Evolutionary conservation across 2,888 invertebrate species (phyloP).

Genomic region (Scaptomyza reducta): DNA sequence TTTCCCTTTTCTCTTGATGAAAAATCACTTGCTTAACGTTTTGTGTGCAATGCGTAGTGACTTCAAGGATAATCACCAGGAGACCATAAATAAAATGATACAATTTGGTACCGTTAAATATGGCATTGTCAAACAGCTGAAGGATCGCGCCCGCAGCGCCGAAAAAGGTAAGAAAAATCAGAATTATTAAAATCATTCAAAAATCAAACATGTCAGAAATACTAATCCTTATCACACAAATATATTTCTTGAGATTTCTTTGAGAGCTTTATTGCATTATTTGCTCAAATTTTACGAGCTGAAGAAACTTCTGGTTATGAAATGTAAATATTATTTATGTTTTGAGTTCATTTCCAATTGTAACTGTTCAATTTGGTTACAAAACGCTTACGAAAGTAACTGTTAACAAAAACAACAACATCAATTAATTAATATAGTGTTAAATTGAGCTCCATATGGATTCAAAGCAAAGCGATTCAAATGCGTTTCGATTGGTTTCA

Average conservation of each 20-base stretch:
- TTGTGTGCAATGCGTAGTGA: constrained; percentile 85
- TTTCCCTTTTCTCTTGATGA: constrained; percentile 67
- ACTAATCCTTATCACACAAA: no score
- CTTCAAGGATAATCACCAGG: constrained; percentile 84
- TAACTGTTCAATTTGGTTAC: no score
- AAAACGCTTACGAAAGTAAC: no score
- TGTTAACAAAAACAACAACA: neutral
- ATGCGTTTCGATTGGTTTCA: constrained; percentile 25
- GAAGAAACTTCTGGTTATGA: constrained; percentile 5
- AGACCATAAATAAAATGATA: constrained; percentile 86
- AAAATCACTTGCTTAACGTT: constrained; percentile 82
- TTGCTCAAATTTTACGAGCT: neutral
- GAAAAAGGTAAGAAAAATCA: constrained; percentile 81
- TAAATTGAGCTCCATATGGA: constrained; percentile 18
- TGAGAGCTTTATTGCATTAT: neutral
- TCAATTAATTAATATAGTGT: constrained; percentile 35
- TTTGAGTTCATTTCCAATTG: no score
- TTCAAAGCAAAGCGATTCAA: constrained; percentile 14
- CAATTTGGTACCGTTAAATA: constrained; percentile 88
- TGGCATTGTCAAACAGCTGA: constrained; percentile 86
- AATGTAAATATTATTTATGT: constrained; percentile 1
- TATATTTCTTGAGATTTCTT: no score
- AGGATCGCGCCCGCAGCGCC: constrained; percentile 83
- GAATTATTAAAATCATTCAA: neutral
- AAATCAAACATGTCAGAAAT: neutral